Percentiles rank a stretch among this genome's conserved stretches.
phyloP scores from a whole-genome alignment of 2,797 vertebrate genomes.

The Halcyon chelicuti region DNA sequence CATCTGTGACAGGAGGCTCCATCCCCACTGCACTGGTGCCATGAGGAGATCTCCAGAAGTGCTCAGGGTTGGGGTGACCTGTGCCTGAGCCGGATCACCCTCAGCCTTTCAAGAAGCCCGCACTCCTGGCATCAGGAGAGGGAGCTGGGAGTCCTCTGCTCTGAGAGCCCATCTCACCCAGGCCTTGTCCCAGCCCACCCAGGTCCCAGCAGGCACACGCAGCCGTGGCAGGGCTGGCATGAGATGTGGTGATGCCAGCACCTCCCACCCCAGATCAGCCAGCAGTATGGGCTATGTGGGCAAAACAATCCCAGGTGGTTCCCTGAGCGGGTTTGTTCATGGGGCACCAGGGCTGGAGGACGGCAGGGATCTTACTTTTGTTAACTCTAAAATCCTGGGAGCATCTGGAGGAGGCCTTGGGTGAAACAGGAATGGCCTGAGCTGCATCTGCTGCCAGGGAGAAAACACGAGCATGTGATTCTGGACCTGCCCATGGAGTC shows the following conservation, averaged over 20 bases:
- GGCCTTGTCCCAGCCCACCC: background rate
- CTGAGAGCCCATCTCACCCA: accelerated
- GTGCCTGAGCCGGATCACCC: background rate
- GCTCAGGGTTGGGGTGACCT: background rate
- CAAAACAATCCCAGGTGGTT: background rate
- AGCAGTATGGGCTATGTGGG: background rate
- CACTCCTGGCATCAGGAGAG: background rate
- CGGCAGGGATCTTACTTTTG: background rate
- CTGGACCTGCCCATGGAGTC: accelerated
- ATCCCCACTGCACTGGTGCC: background rate
- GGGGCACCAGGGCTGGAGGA: background rate
- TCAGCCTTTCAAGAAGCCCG: background rate
- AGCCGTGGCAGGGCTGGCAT: accelerated
- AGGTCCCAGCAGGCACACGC: accelerated
- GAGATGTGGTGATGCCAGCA: accelerated
- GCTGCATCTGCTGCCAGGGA: background rate
- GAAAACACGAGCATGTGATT: background rate
- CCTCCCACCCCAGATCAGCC: background rate
- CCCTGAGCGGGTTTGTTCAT: background rate
- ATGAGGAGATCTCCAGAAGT: background rate
- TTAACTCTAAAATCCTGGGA: background rate
- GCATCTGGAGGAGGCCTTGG: background rate
- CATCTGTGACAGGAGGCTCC: background rate
- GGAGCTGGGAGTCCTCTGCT: background rate
- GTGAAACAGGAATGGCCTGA: background rate